Percentiles rank a stretch among this genome's conserved stretches.
phyloP scores from a whole-genome alignment of 2,888 invertebrate genomes.

The Hypomecis atomaria region DNA sequence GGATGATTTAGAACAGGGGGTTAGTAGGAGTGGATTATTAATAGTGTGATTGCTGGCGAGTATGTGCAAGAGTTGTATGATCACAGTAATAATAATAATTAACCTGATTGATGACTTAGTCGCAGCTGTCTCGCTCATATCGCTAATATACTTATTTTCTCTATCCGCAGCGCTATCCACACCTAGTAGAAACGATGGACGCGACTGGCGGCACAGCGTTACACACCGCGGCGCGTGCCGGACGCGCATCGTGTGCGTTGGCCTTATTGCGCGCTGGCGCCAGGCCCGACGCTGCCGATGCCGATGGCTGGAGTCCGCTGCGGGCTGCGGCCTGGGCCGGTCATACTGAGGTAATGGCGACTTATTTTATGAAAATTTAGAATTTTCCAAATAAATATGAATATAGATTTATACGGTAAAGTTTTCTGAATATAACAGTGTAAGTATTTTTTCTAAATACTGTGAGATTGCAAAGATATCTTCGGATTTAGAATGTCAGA shows the following conservation, averaged over 20 bases:
- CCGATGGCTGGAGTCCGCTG: slow-evolving; percentile 96
- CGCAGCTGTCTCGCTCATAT: background rate
- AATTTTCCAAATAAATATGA: too few species aligned
- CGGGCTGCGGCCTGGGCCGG: slow-evolving; percentile 98
- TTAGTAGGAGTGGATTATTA: too few species aligned
- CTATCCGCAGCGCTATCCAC: slow-evolving; percentile 73
- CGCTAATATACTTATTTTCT: background rate
- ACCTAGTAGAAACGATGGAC: slow-evolving; percentile 87
- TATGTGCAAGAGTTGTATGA: too few species aligned
- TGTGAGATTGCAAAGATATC: background rate
- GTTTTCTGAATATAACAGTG: background rate
- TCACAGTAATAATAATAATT: too few species aligned
- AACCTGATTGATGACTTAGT: too few species aligned
- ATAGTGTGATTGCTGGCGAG: too few species aligned
- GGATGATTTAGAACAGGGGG: too few species aligned
- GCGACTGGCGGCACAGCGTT: slow-evolving; percentile 93
- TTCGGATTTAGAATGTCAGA: background rate
- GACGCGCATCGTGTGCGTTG: slow-evolving; percentile 90
- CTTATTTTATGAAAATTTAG: too few species aligned
- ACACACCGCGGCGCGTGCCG: slow-evolving; percentile 93
- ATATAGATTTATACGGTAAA: background rate
- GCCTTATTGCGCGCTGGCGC: slow-evolving; percentile 89
- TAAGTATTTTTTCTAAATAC: background rate
- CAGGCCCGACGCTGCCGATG: slow-evolving; percentile 92
- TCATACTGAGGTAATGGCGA: slow-evolving; percentile 86